Evolutionary conservation across 2,113 vertebrate species (phyloP).

Genomic region (Channa argus): DNA sequence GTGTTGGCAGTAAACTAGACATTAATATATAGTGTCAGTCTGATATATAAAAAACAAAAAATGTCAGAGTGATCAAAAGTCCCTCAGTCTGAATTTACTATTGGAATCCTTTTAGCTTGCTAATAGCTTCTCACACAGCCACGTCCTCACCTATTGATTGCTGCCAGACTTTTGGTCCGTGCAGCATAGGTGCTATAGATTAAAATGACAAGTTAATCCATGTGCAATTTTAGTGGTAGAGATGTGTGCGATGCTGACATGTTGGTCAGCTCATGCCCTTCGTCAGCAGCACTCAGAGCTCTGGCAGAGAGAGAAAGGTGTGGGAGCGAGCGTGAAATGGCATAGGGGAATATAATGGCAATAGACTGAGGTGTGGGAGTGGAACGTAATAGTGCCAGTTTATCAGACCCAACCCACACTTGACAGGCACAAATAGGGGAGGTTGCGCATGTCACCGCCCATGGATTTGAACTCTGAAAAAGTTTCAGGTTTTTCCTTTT

Average conservation of each 20-base stretch:
- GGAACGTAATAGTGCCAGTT: conserved; percentile 70
- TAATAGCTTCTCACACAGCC: conserved; percentile 61
- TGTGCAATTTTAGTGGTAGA: conserved; percentile 38
- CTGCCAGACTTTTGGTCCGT: conserved; percentile 40
- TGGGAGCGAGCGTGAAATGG: conserved; percentile 73
- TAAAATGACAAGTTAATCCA: conserved; percentile 71
- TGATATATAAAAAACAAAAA: conserved; percentile 63
- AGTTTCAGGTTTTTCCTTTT: conserved; percentile 44
- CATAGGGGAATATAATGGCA: conserved; percentile 64
- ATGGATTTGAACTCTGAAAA: conserved; percentile 52
- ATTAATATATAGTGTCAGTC: conserved; percentile 50
- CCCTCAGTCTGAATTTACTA: conserved; percentile 25
- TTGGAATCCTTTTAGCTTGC: conserved; percentile 53
- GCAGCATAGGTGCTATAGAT: conserved; percentile 59
- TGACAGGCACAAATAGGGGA: conserved; percentile 63
- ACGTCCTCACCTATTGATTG: conserved; percentile 49
- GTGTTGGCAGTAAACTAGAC: conserved; percentile 38
- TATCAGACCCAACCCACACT: conserved; percentile 65
- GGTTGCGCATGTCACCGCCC: conserved; percentile 52
- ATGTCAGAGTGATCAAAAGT: conserved; percentile 62
- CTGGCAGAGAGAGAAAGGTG: conserved; percentile 53
- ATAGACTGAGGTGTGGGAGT: conserved; percentile 69
- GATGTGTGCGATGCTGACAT: conserved; percentile 36
- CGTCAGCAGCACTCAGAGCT: conserved; percentile 27
- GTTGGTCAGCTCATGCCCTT: conserved; percentile 52